A percentile compares a stretch with the other conserved stretches of the same genome.
These are phyloP conservation scores for Polypterus bichir DNA, from an alignment of 2,113 vertebrate genomes.

Conservation along the genomic window DNA sequence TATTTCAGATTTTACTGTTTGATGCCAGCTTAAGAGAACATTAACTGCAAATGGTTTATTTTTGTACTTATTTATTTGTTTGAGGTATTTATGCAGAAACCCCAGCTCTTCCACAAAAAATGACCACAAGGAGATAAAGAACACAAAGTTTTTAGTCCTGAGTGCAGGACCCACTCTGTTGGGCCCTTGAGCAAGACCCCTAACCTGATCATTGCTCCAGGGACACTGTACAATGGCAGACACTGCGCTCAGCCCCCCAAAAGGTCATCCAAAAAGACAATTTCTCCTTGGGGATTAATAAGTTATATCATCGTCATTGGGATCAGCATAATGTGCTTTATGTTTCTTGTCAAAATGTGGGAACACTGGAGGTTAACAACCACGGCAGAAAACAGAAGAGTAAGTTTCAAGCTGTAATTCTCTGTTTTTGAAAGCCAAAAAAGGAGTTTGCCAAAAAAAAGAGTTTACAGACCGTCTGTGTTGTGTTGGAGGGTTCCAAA, in stretches of 20 bases:
- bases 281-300: no score
- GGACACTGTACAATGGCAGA: no score
- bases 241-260: no score
- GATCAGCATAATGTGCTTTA: slow-evolving; percentile 2
- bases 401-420: slow-evolving; percentile 38
- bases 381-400: slow-evolving; percentile 53
- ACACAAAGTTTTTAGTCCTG: not conserved
- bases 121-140: not conserved
- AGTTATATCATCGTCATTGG: not conserved
- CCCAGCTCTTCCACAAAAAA: not conserved
- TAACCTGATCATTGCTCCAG: no score
- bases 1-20: no score
- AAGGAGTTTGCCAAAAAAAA: slow-evolving; percentile 30
- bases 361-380: slow-evolving; percentile 44
- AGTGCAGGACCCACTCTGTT: not conserved
- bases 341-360: slow-evolving; percentile 50
- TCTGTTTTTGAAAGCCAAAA: slow-evolving; percentile 44
- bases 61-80: no score
- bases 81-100: no score
- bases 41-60: no score
- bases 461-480: slow-evolving; percentile 52
- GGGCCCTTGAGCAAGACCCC: no score
- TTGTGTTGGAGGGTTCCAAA: slow-evolving; percentile 68
- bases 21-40: no score
- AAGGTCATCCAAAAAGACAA: no score